A percentile compares a stretch with the other conserved stretches of the same genome.
Evolutionary conservation across 2,888 invertebrate species (phyloP).

Genomic region (Oscheius sp.): DNA sequence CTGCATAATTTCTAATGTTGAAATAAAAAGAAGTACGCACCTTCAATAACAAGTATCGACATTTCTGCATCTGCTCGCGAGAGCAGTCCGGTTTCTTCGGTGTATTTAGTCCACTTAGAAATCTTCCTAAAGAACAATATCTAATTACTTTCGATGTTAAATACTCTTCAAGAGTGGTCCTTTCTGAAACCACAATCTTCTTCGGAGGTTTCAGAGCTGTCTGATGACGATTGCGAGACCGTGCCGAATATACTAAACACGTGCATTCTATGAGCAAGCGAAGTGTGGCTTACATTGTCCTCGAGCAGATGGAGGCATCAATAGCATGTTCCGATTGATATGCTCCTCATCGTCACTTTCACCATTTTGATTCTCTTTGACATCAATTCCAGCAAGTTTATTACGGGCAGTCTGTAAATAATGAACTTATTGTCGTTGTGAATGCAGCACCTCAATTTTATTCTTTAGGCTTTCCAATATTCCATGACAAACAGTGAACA

Average conservation of each 20-base stretch:
- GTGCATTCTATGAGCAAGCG: background rate
- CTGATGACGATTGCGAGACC: conserved; percentile 32
- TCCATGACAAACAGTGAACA: conserved; percentile 40
- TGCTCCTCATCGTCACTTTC: conserved; percentile 35
- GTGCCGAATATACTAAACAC: conserved; percentile 38
- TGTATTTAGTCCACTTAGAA: background rate
- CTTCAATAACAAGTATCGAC: conserved; percentile 19
- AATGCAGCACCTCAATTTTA: conserved; percentile 20
- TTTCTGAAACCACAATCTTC: background rate
- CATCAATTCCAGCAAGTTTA: background rate
- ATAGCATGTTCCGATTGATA: conserved; percentile 40
- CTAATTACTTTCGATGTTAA: background rate
- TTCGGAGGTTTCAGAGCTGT: conserved; percentile 27
- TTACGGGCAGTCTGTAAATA: background rate
- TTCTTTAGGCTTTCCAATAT: conserved; percentile 42
- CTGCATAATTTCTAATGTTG: conserved; percentile 32
- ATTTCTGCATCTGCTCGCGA: conserved; percentile 17
- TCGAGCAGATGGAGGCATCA: conserved; percentile 44
- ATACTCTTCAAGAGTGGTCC: background rate
- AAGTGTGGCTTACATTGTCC: conserved; percentile 37
- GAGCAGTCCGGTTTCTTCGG: conserved; percentile 22
- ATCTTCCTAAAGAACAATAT: conserved; percentile 9
- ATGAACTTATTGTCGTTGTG: background rate
- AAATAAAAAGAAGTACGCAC: conserved; percentile 4
- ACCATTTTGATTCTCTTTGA: background rate